These are phyloP conservation scores for Upupa epops DNA, from an alignment of 2,113 vertebrate species.

Conservation along the genomic window DNA sequence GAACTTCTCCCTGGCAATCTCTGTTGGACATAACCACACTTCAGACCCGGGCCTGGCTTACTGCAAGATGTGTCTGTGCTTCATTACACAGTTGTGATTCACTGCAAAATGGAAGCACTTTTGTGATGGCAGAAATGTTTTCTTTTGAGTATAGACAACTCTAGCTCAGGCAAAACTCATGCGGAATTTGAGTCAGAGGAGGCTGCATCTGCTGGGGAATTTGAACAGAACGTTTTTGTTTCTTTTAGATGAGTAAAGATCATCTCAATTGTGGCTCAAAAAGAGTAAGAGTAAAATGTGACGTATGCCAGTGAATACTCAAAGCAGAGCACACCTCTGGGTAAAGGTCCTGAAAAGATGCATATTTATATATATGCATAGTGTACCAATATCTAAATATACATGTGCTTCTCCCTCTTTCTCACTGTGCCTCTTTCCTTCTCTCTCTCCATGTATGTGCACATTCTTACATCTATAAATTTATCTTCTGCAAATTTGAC, in stretches of 20 bases:
- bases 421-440: background rate
- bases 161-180: background rate
- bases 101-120: background rate
- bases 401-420: background rate
- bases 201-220: constrained; percentile 15
- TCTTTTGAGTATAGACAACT: background rate
- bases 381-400: background rate
- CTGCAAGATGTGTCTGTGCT: background rate
- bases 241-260: background rate
- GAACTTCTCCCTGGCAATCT: background rate
- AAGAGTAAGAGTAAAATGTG: background rate
- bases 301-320: background rate
- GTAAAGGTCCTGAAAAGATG: background rate
- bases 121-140: background rate
- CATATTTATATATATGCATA: background rate
- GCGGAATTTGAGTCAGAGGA: constrained; percentile 8
- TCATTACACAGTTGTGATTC: background rate
- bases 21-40: background rate
- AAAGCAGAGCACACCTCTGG: background rate
- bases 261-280: background rate
- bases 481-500: background rate
- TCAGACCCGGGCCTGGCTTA: background rate
- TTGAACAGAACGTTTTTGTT: background rate
- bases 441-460: background rate
- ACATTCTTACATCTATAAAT: constrained; percentile 15